Conservation (phyloP, 2,113 vertebrate genomes). For the Pollimyrus isidori region DNA sequence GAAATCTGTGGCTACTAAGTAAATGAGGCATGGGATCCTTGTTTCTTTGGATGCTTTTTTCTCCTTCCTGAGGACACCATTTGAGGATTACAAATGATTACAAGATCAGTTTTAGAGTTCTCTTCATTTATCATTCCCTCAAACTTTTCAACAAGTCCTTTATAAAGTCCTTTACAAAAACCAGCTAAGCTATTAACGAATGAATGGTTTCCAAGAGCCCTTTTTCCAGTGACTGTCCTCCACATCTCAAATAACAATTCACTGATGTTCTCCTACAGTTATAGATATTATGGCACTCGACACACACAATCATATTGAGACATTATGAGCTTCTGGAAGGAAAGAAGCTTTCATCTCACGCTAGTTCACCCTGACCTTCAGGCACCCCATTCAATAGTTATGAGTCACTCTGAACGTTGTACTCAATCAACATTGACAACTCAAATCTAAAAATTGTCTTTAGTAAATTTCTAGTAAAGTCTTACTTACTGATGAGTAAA, state of each 20-base stretch:
- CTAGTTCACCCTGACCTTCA: neutral
- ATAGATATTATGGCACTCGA: neutral
- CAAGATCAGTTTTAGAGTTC: neutral
- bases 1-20: neutral
- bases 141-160: neutral
- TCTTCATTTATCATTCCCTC: neutral
- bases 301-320: neutral
- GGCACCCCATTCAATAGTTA: neutral
- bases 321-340: neutral
- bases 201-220: neutral
- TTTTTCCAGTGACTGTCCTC: neutral
- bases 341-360: neutral
- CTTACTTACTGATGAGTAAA: neutral
- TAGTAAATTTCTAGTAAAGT: neutral
- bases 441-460: neutral
- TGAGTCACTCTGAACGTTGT: neutral
- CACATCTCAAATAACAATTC: neutral
- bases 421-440: neutral
- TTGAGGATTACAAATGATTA: slow-evolving; percentile 18
- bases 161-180: neutral
- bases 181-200: neutral
- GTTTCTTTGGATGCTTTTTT: neutral
- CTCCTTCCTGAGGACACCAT: neutral
- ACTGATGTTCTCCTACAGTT: neutral
- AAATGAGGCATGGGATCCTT: neutral